These are phyloP conservation scores for Eupeodes latifasciatus DNA, from an alignment of 2,888 invertebrate genomes.

Conservation along the genomic window DNA sequence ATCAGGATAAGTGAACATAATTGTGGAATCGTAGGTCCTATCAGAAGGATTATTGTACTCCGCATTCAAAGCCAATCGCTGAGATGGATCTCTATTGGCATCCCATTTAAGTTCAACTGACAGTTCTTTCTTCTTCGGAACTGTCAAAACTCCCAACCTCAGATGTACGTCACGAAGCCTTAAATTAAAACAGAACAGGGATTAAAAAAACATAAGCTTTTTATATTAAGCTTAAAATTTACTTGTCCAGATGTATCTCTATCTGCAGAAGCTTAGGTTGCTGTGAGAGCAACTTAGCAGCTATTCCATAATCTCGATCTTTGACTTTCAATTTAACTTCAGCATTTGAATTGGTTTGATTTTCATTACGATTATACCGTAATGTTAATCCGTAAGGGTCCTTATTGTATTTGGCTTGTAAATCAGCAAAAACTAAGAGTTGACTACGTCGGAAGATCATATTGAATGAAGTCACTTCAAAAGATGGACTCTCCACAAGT, in stretches of 20 bases:
- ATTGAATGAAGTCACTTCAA: slow-evolving; percentile 88
- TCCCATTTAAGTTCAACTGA: slow-evolving; percentile 93
- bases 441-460: slow-evolving; percentile 89
- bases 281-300: slow-evolving; percentile 87
- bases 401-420: slow-evolving; percentile 87
- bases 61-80: slow-evolving; percentile 85
- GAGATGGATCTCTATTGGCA: slow-evolving; percentile 92
- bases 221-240: slow-evolving; percentile 81
- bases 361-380: slow-evolving; percentile 87
- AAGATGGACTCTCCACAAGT: slow-evolving; percentile 89
- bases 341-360: slow-evolving; percentile 87
- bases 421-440: slow-evolving; percentile 87
- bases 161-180: slow-evolving; percentile 91
- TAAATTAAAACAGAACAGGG: slow-evolving; percentile 61
- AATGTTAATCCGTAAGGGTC: slow-evolving; percentile 88
- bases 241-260: slow-evolving; percentile 92
- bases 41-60: slow-evolving; percentile 87
- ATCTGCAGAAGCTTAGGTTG: slow-evolving; percentile 88
- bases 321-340: slow-evolving; percentile 87
- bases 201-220: background rate
- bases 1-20: slow-evolving; percentile 90
- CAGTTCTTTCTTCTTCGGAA: slow-evolving; percentile 87
- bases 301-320: slow-evolving; percentile 88
- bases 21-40: slow-evolving; percentile 87
- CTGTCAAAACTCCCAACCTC: slow-evolving; percentile 87